A percentile compares a stretch with the other conserved stretches of the same genome.
Evolutionary conservation across 2,113 vertebrate genomes (phyloP).

Genomic region (Mystacornis crossleyi): DNA sequence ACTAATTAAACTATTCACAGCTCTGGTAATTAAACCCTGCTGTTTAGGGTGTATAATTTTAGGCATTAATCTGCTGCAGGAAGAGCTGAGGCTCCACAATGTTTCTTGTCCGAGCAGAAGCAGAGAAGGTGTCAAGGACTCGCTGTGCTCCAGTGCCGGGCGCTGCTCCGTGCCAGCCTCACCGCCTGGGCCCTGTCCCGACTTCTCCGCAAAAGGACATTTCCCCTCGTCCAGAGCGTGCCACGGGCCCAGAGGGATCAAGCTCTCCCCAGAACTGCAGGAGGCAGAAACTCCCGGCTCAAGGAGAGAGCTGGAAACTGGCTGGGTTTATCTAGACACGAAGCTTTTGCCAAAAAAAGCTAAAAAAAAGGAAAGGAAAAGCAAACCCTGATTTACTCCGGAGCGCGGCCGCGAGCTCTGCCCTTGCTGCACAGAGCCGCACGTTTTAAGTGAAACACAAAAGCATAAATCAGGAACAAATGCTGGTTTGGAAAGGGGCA

Average conservation of each 20-base stretch:
- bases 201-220: constrained; percentile 1
- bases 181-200: background rate
- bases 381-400: background rate
- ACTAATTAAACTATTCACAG: constrained; percentile 61
- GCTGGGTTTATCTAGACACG: background rate
- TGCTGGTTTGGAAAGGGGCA: constrained; percentile 59
- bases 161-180: constrained; percentile 16
- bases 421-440: background rate
- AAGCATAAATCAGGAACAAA: constrained; percentile 70
- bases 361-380: background rate
- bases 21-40: constrained; percentile 60
- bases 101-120: constrained; percentile 39
- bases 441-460: background rate
- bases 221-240: background rate
- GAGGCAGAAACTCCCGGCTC: background rate
- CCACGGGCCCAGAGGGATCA: background rate
- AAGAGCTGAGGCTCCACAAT: constrained; percentile 33
- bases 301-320: background rate
- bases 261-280: background rate
- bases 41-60: constrained; percentile 54
- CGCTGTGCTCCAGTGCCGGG: background rate
- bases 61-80: constrained; percentile 49
- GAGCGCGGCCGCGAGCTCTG: background rate
- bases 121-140: constrained; percentile 20
- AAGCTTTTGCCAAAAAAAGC: background rate